Percentiles rank a stretch among this genome's conserved stretches.
Conservation (phyloP, 2,888 invertebrate species). For the Nemotelus nigrinus region DNA sequence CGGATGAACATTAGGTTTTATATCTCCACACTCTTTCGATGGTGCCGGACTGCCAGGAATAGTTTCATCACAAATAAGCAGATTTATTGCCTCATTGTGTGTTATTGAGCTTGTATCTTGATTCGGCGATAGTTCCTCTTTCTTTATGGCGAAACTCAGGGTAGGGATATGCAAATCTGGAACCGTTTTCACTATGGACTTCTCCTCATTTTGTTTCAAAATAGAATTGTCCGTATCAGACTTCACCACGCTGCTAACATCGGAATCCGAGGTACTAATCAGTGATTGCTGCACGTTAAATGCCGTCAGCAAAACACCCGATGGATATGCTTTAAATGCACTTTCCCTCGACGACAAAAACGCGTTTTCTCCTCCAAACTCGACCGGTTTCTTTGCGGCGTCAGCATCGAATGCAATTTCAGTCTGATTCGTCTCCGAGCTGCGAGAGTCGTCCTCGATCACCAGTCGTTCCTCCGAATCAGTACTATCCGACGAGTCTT, state of each 20-base stretch:
- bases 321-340: conserved; percentile 5
- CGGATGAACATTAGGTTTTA: conserved; percentile 60
- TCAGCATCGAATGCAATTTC: conserved; percentile 24
- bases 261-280: conserved; percentile 47
- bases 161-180: neutral
- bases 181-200: conserved; percentile 7
- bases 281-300: conserved; percentile 52
- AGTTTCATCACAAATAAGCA: conserved; percentile 87
- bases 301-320: neutral
- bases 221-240: neutral
- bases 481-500: conserved; percentile 72
- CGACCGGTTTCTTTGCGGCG: neutral
- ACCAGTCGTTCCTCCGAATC: conserved; percentile 73
- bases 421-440: conserved; percentile 55
- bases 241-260: conserved; percentile 8
- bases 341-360: conserved; percentile 8
- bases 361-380: conserved; percentile 3
- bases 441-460: conserved; percentile 67
- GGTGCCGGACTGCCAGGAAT: conserved; percentile 91
- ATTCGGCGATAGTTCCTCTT: conserved; percentile 53
- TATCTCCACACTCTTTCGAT: conserved; percentile 65
- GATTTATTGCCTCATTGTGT: conserved; percentile 74
- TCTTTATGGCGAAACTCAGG: conserved; percentile 49
- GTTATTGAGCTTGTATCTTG: conserved; percentile 58
- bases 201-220: neutral